Percentiles rank a stretch among this genome's conserved stretches.
phyloP scores from a whole-genome alignment of 2,113 vertebrate genomes.

The Megaceryle torquata region DNA sequence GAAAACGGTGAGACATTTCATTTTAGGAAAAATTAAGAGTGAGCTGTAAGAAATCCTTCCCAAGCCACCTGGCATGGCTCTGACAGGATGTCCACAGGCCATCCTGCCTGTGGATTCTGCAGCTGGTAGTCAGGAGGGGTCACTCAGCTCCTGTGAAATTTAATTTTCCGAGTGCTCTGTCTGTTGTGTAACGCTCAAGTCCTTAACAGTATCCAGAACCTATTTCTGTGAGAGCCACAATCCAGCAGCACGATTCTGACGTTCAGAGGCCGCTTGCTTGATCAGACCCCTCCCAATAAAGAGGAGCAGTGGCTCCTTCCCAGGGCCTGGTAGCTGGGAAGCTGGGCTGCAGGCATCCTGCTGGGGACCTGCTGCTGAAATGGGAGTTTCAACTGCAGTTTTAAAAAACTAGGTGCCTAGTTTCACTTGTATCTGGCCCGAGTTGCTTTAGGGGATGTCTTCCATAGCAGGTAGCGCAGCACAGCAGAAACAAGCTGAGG shows the following conservation, averaged over 20 bases:
- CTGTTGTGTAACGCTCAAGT: neutral
- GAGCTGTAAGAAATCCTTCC: neutral
- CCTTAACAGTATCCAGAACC: neutral
- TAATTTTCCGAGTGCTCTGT: neutral
- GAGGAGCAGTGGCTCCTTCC: neutral
- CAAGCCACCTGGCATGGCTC: neutral
- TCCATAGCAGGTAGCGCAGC: neutral
- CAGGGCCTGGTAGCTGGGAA: neutral
- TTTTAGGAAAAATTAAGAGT: neutral
- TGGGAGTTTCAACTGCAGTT: neutral
- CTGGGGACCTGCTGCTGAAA: neutral
- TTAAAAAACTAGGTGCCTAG: neutral
- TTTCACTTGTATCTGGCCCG: neutral
- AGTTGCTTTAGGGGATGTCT: neutral
- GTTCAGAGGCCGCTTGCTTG: neutral
- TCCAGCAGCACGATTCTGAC: neutral
- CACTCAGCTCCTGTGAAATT: neutral
- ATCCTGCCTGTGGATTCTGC: neutral
- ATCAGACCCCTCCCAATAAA: neutral
- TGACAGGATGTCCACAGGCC: neutral
- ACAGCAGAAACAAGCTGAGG: neutral
- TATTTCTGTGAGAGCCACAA: neutral
- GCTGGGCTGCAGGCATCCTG: neutral
- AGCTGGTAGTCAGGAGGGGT: neutral
- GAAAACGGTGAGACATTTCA: constrained; percentile 72